Evolutionary conservation across 2,797 vertebrate species (phyloP), one percentile per base, ranked within the genome.

Genomic region (Neopelma chrysocephalum): DNA sequence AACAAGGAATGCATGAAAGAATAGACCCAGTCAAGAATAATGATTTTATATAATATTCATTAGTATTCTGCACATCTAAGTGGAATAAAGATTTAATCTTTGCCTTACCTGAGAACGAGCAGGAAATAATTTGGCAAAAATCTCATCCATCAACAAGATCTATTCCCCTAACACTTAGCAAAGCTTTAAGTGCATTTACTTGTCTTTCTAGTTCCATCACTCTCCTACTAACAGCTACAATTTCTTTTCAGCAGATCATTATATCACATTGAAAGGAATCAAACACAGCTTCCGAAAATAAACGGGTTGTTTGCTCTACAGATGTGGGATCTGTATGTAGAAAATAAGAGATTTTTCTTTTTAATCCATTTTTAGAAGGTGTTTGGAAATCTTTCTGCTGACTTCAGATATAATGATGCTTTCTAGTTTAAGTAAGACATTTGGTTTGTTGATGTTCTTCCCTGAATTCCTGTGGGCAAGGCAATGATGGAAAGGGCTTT

Each of bases 41-140:
- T 14, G 56, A 61, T 91, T 95, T 87, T 61, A 12, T 27, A 8
- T 43, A 75, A 48, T 23, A 26, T 62, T 92, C 77, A 73, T 97
- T 94, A 87, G 85, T 88, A 94, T 96, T 94, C 96, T 71, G 64
- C 62, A 69, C 16, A 4, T 87, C 72, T 94, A 54, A 42, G 25
- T 58, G 68, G 75, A 69, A 95, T 94, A 93, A 96, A 97, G 94
- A 93, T 75, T 94, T 93, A 62, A 90, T 97, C 94, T 95, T 89
- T 90, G 75, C 94, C 73, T 95, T 92, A 83, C 82, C 53, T 72
- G 86, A 91, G 92, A 91, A 79, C 6, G 36, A 97, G 93, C 90
- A 90, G 96, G 90, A 96, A 97, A 96, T 92, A n/a, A 93, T 95
- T 97, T 96, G 94, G 94, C 94, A 84, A 89, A 78, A 89, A 89